Base-by-base conservation (phyloP, 2,888 invertebrate species). In the Rapana venosa region DNA sequence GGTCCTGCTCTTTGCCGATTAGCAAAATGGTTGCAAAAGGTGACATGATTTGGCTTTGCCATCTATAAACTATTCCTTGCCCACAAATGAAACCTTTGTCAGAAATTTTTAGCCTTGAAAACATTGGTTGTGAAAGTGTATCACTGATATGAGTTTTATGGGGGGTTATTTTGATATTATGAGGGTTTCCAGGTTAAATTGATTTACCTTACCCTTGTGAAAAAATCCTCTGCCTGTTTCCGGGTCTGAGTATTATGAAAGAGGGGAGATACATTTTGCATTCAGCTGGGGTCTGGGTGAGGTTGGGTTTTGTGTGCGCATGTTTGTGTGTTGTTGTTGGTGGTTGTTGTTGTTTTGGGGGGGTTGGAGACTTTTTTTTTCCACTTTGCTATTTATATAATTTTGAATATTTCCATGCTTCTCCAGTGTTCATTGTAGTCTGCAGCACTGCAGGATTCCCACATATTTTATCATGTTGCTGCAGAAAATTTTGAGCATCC, bases 91-190 rank as follows among this genome's bases (percentile, higher is more conserved):
- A 47, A 15, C 26, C 11, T 36, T 20, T n/a, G 30, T 22, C 4
- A 30, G 58, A 30, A 86, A 30, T 61, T 13, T 58, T 20, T 32
- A 66, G 86, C 86, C 66, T 86, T 86, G 32, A 86, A 86, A 30
- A 32, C 61, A 86, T 86, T 86, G 58, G 86, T 86, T 86, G 86
- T 86, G 58, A 66, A 30, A 89, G 84, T 85, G 74, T 89, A 70
- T 84, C 84, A 56, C 36, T 58, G 66, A 61, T 66, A 32, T 88
- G 58, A 84, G 66, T 84, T 89, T 85, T 70, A n/a, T n/a, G n/a
- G 70, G 66, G 84, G 85, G 70, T 56, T 81, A 88, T 85, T 85
- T 74, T 85, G 47, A 47, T 47, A 47, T 47, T 47, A 47, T 89
- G 70, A 84, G 74, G 77, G 77, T 79, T 47, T 30, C 56, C 79